Conservation (phyloP, 2,113 vertebrate genomes). For the Callipepla californica region DNA sequence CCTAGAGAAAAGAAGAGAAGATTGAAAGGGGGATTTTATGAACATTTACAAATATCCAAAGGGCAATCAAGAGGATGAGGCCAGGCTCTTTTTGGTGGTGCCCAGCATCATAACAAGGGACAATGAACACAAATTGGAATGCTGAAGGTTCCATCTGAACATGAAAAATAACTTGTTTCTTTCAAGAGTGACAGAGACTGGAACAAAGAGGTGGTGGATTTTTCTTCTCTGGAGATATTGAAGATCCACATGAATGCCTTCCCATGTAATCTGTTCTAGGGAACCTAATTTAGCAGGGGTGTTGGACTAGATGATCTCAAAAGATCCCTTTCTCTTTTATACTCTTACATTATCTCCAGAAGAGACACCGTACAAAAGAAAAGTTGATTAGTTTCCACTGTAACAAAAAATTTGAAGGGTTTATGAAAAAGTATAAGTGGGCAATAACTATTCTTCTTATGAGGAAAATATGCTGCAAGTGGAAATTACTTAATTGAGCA, state of each 20-base stretch:
- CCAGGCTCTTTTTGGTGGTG: too few relatives aligned
- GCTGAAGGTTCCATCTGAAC: too few relatives aligned
- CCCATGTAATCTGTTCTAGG: neutral
- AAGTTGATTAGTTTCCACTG: neutral
- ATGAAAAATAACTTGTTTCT: too few relatives aligned
- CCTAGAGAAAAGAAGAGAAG: too few relatives aligned
- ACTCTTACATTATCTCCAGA: neutral
- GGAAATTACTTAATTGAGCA: neutral
- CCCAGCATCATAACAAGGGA: too few relatives aligned
- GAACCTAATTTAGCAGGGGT: neutral
- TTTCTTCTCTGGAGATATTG: neutral
- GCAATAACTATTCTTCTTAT: neutral
- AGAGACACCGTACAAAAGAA: neutral
- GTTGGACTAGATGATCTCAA: neutral
- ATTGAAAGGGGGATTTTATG: too few relatives aligned
- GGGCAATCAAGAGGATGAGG: too few relatives aligned
- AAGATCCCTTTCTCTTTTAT: neutral
- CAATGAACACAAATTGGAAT: too few relatives aligned
- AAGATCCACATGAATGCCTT: neutral
- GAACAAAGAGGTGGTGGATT: neutral
- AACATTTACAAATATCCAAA: too few relatives aligned
- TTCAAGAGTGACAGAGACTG: too few relatives aligned
- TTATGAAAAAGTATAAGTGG: neutral
- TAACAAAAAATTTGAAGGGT: neutral
- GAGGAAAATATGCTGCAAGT: neutral